Evolutionary conservation across 2,888 invertebrate genomes (phyloP), one percentile per base, ranked within the genome.

Genomic region (Imbricaverruca yamaguchii): DNA sequence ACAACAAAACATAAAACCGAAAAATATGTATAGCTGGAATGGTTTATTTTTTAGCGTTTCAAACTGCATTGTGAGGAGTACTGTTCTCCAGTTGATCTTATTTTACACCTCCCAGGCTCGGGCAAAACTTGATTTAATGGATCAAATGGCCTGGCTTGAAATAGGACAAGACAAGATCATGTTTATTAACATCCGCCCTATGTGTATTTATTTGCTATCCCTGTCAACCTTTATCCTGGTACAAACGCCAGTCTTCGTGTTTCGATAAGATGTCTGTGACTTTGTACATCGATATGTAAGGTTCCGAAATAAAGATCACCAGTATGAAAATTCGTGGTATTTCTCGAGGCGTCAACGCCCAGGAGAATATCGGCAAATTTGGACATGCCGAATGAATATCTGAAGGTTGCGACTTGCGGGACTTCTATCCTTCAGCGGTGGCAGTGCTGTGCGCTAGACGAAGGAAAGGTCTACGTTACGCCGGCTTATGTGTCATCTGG

Each of bases 301-400:
- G 61, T 39, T 59, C 21, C n/a, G 77, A 65, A 81, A 80, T 65
- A 69, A 59, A 81, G 23, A 65, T 77, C 13, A 39, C 39, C 39
- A 39, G 39, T 39, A 39, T 39, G 39, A 39, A 39, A 39, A 39
- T 39, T 39, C 39, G 39, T 39, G 39, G 39, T 39, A 4, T 4
- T 3, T 4, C 39, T 39, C 39, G 39, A 39, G 39, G 39, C 2
- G 4, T 1, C 4, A 39, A 39, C 39, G 39, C 39, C 39, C 39
- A 4, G 39, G 39, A 39, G 4, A 39, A 39, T 39, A 39, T 39
- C 4, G 39, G 39, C 4, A 39, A 4, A 39, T 39, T 4, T 39
- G 39, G 39, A 39, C 4, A 39, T 39, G 39, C 4, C 4, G 39
- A 39, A 39, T 39, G 39, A 3, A 4, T 39, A 39, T 4, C 39